Base-by-base conservation (phyloP, 1,140 invertebrate species). In the Drosophila kepulauana region DNA sequence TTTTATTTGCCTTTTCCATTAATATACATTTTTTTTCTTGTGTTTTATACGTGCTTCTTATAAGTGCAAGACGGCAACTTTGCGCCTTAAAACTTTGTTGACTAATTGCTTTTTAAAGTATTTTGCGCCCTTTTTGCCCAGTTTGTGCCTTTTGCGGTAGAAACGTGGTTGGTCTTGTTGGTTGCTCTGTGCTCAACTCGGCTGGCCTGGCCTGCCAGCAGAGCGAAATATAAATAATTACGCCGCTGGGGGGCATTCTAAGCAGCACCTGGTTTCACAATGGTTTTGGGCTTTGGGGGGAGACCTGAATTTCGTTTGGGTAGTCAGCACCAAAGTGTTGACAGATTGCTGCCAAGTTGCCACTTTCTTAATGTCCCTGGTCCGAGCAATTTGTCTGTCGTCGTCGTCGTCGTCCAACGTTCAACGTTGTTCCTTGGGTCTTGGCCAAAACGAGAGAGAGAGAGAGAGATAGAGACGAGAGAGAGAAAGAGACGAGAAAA, bases 311-410 rank as follows among this genome's bases (percentile, higher is more conserved):
- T 38, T 38, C 7, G 20, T 25, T 25, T 2, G 46, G 49, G 49
- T n/a, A 28, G 4, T 20, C 3, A 6, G 10, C 35, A 28, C 38
- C 48, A 78, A 87, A 82, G 82, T 86, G 82, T 82, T 87, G 84
- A 86, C 82, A 87, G 82, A 87, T 82, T 86, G 79, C 82, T 86
- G 82, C 82, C 82, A 86, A 82, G 81, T 85, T 86, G 67, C 43
- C 82, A 78, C 69, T 82, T 25, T 72, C 76, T 78, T 76, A 82
- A 86, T 87, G 82, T 66, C 64, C 64, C 56, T 87, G 68, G 64
- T 68, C 64, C 71, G 48, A 67, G 71, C 71, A 68, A 73, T 82
- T 86, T 82, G 49, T 75, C 71, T 81, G 61, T 13, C 41, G 35
- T 38, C 35, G 20, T 25, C 8, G 6, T 38, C 35, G 35, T 8